Evolutionary conservation across 1,140 invertebrate genomes (phyloP).

Genomic region (Trichonephila inaurata): DNA sequence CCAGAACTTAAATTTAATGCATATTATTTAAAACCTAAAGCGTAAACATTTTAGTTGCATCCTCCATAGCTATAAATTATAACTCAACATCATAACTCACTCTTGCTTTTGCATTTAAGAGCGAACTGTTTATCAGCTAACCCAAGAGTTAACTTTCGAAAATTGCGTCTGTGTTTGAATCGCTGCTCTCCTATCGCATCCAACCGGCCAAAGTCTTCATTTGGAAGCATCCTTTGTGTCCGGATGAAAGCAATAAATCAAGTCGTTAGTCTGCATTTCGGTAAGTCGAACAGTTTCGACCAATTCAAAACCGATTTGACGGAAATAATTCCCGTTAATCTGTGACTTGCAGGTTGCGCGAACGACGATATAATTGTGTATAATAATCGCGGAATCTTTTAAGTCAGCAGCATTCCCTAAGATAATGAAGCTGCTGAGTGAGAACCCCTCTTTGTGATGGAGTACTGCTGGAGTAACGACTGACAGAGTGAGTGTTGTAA

Average conservation of each 20-base stretch:
- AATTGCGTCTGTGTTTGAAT: conserved; percentile 10
- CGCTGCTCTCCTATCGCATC: not conserved
- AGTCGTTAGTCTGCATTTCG: conserved; percentile 10
- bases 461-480: conserved; percentile 46
- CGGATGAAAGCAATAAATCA: conserved; percentile 11
- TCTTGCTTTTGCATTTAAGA: not conserved
- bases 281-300: conserved; percentile 3
- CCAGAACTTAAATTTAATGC: not conserved
- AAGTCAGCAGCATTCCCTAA: conserved; percentile 65
- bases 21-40: not conserved
- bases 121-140: not conserved
- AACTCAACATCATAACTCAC: not conserved
- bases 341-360: not conserved
- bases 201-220: not conserved
- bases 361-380: conserved; percentile 53
- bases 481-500: conserved; percentile 37
- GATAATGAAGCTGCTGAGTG: conserved; percentile 59
- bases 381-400: conserved; percentile 64
- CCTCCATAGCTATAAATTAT: not conserved
- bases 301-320: conserved; percentile 50
- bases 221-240: not conserved
- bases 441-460: conserved; percentile 37
- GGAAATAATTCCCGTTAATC: conserved; percentile 53
- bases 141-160: conserved; percentile 14
- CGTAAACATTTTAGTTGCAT: not conserved